Evolutionary conservation across 2,888 invertebrate species (phyloP).

Genomic region (Sicus ferrugineus): DNA sequence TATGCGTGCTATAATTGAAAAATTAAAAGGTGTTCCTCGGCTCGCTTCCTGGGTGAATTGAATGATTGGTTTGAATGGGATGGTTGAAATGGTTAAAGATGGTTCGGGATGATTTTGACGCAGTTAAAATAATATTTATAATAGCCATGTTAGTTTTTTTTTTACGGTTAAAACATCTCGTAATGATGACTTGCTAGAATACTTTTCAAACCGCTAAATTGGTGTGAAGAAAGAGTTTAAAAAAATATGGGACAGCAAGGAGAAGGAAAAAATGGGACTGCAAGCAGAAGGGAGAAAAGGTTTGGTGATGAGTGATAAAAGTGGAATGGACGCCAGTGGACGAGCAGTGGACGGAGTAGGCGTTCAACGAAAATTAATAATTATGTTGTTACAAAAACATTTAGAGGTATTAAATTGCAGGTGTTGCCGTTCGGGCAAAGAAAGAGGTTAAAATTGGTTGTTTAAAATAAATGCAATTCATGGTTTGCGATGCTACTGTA

Average conservation of each 20-base stretch:
- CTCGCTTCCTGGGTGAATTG: slow-evolving; percentile 11
- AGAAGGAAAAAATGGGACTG: too few species aligned
- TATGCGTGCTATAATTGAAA: slow-evolving; percentile 43
- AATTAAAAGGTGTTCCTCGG: slow-evolving; percentile 45
- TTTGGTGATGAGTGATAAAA: slow-evolving; percentile 6
- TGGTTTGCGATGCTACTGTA: slow-evolving; percentile 36
- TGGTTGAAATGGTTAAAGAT: not conserved
- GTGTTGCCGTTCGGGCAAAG: too few species aligned
- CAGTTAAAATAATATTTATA: not conserved
- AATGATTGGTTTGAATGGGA: not conserved
- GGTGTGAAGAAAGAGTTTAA: slow-evolving; percentile 40
- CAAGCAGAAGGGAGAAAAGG: slow-evolving; percentile 10
- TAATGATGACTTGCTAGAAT: slow-evolving; percentile 44
- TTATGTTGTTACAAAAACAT: slow-evolving; percentile 56
- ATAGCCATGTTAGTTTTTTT: slow-evolving; percentile 1
- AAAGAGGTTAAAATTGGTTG: slow-evolving; percentile 19
- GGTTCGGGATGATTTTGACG: not conserved
- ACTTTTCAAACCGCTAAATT: slow-evolving; percentile 30
- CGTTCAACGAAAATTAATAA: slow-evolving; percentile 53
- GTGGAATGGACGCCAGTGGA: not conserved
- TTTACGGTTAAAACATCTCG: slow-evolving; percentile 1
- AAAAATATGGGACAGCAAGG: too few species aligned
- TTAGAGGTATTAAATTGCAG: slow-evolving; percentile 35
- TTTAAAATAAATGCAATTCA: not conserved
- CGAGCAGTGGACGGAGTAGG: slow-evolving; percentile 43